These are phyloP conservation scores for Scrobipalpa costella DNA, from an alignment of 2,888 invertebrate species.

Conservation along the genomic window DNA sequence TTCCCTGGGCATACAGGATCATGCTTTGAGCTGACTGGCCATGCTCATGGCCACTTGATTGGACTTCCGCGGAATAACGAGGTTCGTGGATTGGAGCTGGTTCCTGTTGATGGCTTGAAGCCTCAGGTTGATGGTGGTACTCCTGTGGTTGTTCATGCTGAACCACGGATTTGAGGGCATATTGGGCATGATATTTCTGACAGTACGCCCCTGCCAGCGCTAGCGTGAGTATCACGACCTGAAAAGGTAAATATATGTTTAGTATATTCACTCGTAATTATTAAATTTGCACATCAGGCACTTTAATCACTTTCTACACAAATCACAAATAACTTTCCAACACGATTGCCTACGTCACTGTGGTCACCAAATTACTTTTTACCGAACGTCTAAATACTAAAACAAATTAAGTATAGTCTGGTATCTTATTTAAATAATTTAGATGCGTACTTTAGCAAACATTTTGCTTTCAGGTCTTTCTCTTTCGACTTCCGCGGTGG, in stretches of 20 bases:
- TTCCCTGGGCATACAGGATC: conserved; percentile 49
- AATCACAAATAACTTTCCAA: conserved; percentile 3
- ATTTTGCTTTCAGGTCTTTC: conserved; percentile 66
- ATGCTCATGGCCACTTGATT: conserved; percentile 11
- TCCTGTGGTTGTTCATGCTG: conserved; percentile 55
- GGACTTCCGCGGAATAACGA: conserved; percentile 35
- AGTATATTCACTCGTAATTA: background rate
- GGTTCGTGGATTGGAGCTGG: conserved; percentile 53
- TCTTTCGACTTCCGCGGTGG: conserved; percentile 72
- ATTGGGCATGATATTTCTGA: conserved; percentile 57
- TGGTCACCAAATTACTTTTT: background rate
- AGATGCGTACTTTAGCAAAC: conserved; percentile 68
- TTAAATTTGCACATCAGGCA: background rate
- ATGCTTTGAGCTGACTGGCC: conserved; percentile 52
- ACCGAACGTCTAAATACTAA: background rate
- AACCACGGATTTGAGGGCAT: conserved; percentile 43
- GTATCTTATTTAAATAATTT: conserved; percentile 28
- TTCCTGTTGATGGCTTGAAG: conserved; percentile 47
- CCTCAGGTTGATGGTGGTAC: conserved; percentile 51
- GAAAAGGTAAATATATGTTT: conserved; percentile 38
- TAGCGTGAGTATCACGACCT: conserved; percentile 58
- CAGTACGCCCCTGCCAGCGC: conserved; percentile 48
- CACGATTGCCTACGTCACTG: background rate
- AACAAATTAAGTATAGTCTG: conserved; percentile 2
- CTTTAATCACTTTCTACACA: background rate